Conservation (phyloP, 2,113 vertebrate species). For the Ctenodactylus gundi region DNA sequence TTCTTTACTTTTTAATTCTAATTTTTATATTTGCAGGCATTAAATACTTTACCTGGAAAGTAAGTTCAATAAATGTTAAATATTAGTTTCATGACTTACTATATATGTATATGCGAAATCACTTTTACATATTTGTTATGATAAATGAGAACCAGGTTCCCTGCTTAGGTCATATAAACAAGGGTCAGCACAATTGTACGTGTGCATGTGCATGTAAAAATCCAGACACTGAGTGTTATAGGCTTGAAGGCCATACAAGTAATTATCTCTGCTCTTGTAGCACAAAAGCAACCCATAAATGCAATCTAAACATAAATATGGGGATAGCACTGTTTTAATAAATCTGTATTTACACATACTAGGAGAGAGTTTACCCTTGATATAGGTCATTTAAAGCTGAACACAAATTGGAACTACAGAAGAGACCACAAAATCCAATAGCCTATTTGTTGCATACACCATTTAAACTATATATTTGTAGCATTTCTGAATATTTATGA, state of each 20-base stretch:
- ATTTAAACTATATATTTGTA: neutral
- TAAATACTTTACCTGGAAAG: neutral
- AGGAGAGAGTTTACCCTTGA: neutral
- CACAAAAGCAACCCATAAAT: neutral
- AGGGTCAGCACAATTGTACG: neutral
- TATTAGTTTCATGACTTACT: neutral
- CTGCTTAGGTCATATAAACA: neutral
- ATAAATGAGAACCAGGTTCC: neutral
- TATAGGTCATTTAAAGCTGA: neutral
- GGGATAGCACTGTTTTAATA: neutral
- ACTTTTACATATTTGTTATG: neutral
- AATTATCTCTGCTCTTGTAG: neutral
- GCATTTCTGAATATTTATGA: neutral
- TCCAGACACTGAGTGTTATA: neutral
- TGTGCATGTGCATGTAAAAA: neutral
- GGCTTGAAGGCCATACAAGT: neutral
- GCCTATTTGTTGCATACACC: neutral
- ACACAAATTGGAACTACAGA: constrained; percentile 9
- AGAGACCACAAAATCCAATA: neutral
- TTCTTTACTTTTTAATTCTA: constrained; percentile 55
- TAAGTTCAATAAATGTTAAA: constrained; percentile 17
- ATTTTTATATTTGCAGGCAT: neutral
- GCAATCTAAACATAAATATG: neutral
- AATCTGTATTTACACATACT: neutral
- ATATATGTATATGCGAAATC: neutral